These are phyloP conservation scores for Xestoiulus laeticollis DNA, from an alignment of 2,888 invertebrate species.

Conservation along the genomic window DNA sequence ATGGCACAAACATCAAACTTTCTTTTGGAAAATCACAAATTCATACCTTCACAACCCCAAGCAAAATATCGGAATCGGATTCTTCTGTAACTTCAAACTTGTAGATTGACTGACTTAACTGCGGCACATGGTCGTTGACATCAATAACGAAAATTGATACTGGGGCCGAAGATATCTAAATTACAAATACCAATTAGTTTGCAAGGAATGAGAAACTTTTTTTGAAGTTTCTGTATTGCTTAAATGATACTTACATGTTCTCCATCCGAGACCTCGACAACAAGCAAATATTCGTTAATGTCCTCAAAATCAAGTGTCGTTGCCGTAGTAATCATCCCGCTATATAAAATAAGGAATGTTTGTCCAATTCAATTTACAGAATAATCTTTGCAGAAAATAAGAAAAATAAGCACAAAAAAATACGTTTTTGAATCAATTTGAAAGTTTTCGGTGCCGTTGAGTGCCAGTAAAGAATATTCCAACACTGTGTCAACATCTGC, in stretches of 20 bases:
- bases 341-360: not conserved
- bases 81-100: conserved; percentile 84
- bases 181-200: not conserved
- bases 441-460: conserved; percentile 49
- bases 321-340: conserved; percentile 54
- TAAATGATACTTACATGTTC: conserved; percentile 52
- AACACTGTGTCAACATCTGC: conserved; percentile 49
- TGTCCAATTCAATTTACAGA: not conserved
- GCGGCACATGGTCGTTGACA: conserved; percentile 84
- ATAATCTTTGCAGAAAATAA: not conserved
- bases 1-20: no score
- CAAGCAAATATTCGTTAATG: conserved; percentile 44
- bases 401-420: not conserved
- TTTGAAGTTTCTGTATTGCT: not conserved
- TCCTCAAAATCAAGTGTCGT: conserved; percentile 54
- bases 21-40: no score
- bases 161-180: conserved; percentile 59
- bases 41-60: conserved; percentile 54
- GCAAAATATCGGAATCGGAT: conserved; percentile 60
- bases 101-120: conserved; percentile 84
- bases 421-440: conserved; percentile 49
- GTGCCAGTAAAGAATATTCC: conserved; percentile 43
- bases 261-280: conserved; percentile 54
- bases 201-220: not conserved
- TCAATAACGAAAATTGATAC: conserved; percentile 73